A percentile compares a stretch with the other conserved stretches of the same genome.
These are phyloP conservation scores for Drosophila ficusphila DNA, from an alignment of 1,140 invertebrate genomes.

Conservation along the genomic window DNA sequence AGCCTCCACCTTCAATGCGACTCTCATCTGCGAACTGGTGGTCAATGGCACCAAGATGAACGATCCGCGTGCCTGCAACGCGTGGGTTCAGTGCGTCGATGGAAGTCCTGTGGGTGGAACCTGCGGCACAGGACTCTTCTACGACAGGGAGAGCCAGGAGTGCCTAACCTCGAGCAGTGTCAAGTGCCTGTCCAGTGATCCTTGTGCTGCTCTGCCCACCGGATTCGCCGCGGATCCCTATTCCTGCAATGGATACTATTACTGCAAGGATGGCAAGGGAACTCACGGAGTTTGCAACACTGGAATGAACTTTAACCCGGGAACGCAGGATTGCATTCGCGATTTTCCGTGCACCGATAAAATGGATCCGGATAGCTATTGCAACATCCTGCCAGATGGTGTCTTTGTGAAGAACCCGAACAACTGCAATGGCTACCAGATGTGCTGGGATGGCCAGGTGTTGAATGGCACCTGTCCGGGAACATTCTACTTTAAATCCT, in stretches of 20 bases:
- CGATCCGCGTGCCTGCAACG: slow-evolving; percentile 67
- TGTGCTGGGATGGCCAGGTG: slow-evolving; percentile 63
- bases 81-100: slow-evolving; percentile 66
- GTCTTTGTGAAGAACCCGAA: slow-evolving; percentile 60
- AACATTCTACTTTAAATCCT: slow-evolving; percentile 62
- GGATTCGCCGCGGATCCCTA: slow-evolving; percentile 73
- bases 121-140: slow-evolving; percentile 53
- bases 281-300: slow-evolving; percentile 45
- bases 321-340: slow-evolving; percentile 60
- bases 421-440: slow-evolving; percentile 61
- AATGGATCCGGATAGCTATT: slow-evolving; percentile 62
- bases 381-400: slow-evolving; percentile 76
- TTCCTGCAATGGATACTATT: slow-evolving; percentile 74
- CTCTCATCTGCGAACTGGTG: slow-evolving; percentile 50
- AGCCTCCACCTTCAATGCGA: slow-evolving; percentile 55
- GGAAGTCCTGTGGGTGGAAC: slow-evolving; percentile 41
- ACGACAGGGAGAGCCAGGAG: slow-evolving; percentile 51
- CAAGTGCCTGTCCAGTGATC: slow-evolving; percentile 70
- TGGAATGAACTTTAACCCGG: slow-evolving; percentile 68
- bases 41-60: slow-evolving; percentile 64
- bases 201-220: slow-evolving; percentile 49
- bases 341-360: slow-evolving; percentile 50
- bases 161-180: slow-evolving; percentile 48
- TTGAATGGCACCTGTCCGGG: slow-evolving; percentile 61
- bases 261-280: slow-evolving; percentile 59